Base-by-base conservation (phyloP, 2,113 vertebrate species). In the Apistogramma diplotaenia region DNA sequence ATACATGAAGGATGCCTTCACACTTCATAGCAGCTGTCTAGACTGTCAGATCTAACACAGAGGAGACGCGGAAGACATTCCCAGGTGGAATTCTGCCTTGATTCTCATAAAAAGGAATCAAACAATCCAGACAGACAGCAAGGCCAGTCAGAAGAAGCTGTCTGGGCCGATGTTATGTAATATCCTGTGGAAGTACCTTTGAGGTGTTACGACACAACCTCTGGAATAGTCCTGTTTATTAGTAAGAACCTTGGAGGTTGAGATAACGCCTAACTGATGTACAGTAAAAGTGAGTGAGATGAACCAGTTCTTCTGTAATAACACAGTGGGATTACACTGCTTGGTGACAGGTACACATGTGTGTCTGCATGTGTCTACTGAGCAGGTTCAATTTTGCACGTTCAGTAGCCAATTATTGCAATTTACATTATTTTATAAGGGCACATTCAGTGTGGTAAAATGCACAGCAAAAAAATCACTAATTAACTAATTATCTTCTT, bases 81-180 rank as follows among this genome's bases (percentile, higher is more conserved):
- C 43, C 65, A 51, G 65, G 65, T 70, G 43, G 43, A 51, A 56
- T 74, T 53, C 53, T 40, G 31, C 71, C 31, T 74, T 74, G 71
- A 74, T 74, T 56, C 31, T 74, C 53, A 18, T 15, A 3, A 56
- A 74, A 55, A 56, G 11, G 21, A 73, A 54, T 35, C 31, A 56
- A 56, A 56, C 53, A 74, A 74, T 74, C 71, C 53, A 74, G 53
- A 56, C n/a, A 73, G 51, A 73, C n/a, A 73, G 65, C 40, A 46
- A 49, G 25, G 15, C 55, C 59, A 40, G 40, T 4, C 15, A 40
- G 8, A 62, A 55, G 23, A 83, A 33, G 46, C 12, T 8, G 12
- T 61, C 0, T 6, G 27, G 2, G 18, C 12, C 40, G 29, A 11
- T 18, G 19, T 40, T 71, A 40, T 31, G 23, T 29, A 58, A 76